Base-by-base conservation (phyloP, 1,140 invertebrate genomes). In the Cataglyphis hispanica region DNA sequence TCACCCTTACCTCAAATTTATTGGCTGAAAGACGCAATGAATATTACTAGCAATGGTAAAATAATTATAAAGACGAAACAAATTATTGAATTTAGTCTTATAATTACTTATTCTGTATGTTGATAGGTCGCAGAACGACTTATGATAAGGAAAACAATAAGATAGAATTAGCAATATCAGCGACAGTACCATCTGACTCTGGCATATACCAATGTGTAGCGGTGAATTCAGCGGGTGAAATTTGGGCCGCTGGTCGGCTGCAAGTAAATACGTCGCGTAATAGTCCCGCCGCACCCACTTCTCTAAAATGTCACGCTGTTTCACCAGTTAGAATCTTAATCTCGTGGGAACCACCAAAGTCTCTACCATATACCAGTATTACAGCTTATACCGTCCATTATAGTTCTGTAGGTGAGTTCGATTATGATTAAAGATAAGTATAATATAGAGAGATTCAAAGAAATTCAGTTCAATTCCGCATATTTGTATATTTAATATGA, bases 181-280 rank as follows among this genome's bases (percentile, higher is more conserved):
- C 96, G 67, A 96, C 97, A 31, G 95, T 97, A 43, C 95, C 95
- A 22, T 94, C 96, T 13, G 97, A 97, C 92, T 96, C 96, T 88
- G 97, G 97, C 40, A 94, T 97, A 74, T 98, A 98, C 93, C 97
- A 98, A 92, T 98, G 97, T 93, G 94, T 97, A 22, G 97, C 97
- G 4, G 94, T 96, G n/a, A 98, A 97, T 93, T 93, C 93, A 8
- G 96, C 96, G 13, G 97, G 97, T 53, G 96, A 95, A 91, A 95
- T 95, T 85, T 97, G 97, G 95, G 96, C 96, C 8, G 95, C 96
- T 91, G 95, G 95, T 88, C 93, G 96, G 92, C 93, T 96, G 69
- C 93, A 95, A 92, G 96, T 96, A 16, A 96, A 96, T 85, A 95
- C 93, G 70, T 95, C 96, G 63, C 93, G 94, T 25, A 94, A 95